These are phyloP conservation scores for Haliclystus octoradiatus DNA, from an alignment of 30 jellyfish, hydroid and myxozoan genomes.

Conservation along the genomic window DNA sequence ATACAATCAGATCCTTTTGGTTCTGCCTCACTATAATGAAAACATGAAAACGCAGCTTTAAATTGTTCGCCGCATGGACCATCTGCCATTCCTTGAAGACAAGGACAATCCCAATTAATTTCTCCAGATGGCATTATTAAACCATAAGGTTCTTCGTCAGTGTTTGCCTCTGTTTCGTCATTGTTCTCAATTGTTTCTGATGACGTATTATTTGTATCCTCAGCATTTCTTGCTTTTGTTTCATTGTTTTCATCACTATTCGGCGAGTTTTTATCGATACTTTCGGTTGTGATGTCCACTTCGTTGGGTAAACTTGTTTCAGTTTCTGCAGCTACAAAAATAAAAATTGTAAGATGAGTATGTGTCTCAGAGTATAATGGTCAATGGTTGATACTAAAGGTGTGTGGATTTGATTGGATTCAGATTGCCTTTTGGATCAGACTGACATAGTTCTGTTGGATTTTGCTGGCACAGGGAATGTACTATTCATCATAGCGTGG, in stretches of 20 bases:
- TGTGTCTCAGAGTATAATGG: too few relatives aligned
- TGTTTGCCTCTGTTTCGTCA: neutral
- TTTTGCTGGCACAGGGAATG: too few relatives aligned
- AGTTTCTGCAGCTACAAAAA: too few relatives aligned
- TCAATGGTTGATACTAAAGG: too few relatives aligned
- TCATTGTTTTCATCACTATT: neutral
- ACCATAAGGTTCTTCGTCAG: conserved; percentile 54
- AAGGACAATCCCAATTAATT: conserved; percentile 99
- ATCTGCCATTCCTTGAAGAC: conserved; percentile 98
- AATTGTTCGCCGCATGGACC: conserved; percentile 98
- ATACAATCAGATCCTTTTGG: conserved; percentile 95
- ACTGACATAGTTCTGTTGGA: too few relatives aligned
- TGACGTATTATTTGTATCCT: neutral
- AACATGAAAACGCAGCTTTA: conserved; percentile 86
- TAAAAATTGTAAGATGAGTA: too few relatives aligned
- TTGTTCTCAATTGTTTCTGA: too few relatives aligned
- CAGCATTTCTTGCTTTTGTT: neutral
- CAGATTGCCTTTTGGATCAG: too few relatives aligned
- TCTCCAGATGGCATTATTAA: conserved; percentile 85
- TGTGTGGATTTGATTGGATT: too few relatives aligned
- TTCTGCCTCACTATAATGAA: conserved; percentile 91
- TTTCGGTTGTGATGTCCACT: neutral
- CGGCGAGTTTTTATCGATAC: neutral
- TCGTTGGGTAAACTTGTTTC: too few relatives aligned
- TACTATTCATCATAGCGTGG: too few relatives aligned